Base-by-base conservation (phyloP, 2,113 vertebrate species). In the Edolisoma coerulescens region DNA sequence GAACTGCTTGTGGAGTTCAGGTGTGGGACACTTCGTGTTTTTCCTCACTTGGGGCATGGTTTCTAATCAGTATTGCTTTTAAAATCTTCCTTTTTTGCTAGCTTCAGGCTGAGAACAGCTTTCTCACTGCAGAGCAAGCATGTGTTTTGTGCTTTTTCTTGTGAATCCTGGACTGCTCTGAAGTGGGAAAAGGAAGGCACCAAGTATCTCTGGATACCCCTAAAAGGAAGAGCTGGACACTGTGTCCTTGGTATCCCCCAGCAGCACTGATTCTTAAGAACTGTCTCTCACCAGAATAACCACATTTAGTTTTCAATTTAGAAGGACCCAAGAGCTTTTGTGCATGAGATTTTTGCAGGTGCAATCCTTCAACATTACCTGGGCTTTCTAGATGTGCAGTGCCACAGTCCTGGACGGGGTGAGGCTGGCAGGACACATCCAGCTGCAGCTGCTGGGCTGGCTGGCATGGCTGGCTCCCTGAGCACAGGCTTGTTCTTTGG, bases 151-250 rank as follows among this genome's bases (percentile, higher is more conserved):
- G 23, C 19, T 78, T 95, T 80, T 67, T 19, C 73, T 68, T 54
- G 14, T 37, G n/a, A 78, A 63, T 35, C 30, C 32, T 10, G 3
- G 61, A 18, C 69, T 91, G 37, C 69, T 69, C 61, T 39, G 44
- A n/a, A 63, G 49, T 30, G n/a, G 80, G 53, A 90, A 77, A 89
- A 90, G 69, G 87, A 91, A 95, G n/a, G 76, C 85, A 71, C 49
- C 52, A 19, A 60, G 16, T 61, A 26, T 41, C n/a, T 89, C 80
- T 89, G 76, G 52, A 53, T 64, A 75, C 7, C 17, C 13, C 53
- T 60, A 53, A 76, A 75, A 92, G 80, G 65, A 90, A 89, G 61
- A 75, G 32, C 69, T 96, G 71, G 82, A 88, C 88, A 37, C 35
- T 3, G 35, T 33, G 57, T 82, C 68, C 50, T 87, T 56, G 70